Percentiles rank a stretch among this genome's conserved stretches.
These are phyloP conservation scores for Siniperca scherzeri DNA, from an alignment of 2,797 vertebrate species.

Conservation along the genomic window DNA sequence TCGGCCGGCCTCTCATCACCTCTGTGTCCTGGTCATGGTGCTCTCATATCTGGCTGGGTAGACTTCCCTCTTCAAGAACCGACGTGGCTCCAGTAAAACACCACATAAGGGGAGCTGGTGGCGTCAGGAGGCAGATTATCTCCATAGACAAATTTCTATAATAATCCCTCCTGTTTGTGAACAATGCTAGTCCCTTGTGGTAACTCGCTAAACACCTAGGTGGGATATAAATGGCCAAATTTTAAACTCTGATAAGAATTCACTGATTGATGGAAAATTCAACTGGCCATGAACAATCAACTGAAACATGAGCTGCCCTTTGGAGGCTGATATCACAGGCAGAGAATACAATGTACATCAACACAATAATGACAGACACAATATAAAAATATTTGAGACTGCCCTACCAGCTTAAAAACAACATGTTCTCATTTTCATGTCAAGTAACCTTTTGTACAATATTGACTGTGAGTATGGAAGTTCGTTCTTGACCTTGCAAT, in stretches of 20 bases:
- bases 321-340: conserved; percentile 27
- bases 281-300: conserved; percentile 23
- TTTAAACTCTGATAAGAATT: conserved; percentile 62
- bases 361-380: conserved; percentile 1
- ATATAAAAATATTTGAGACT: conserved; percentile 9
- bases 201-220: conserved; percentile 48
- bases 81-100: conserved; percentile 62
- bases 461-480: background rate
- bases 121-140: conserved; percentile 59
- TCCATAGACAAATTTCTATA: conserved; percentile 31
- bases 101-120: conserved; percentile 58
- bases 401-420: conserved; percentile 14
- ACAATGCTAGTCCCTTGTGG: conserved; percentile 42
- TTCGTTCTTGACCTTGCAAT: background rate
- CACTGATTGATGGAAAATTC: conserved; percentile 35
- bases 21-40: conserved; percentile 62
- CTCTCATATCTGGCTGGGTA: conserved; percentile 65
- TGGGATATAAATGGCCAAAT: conserved; percentile 54
- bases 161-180: conserved; percentile 50
- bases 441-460: background rate
- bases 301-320: conserved; percentile 27
- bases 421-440: background rate
- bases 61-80: conserved; percentile 50
- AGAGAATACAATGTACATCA: background rate
- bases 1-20: conserved; percentile 60